Evolutionary conservation across 2,797 vertebrate genomes (phyloP), one percentile per base, ranked within the genome.

Genomic region (Epinephelus coioides): DNA sequence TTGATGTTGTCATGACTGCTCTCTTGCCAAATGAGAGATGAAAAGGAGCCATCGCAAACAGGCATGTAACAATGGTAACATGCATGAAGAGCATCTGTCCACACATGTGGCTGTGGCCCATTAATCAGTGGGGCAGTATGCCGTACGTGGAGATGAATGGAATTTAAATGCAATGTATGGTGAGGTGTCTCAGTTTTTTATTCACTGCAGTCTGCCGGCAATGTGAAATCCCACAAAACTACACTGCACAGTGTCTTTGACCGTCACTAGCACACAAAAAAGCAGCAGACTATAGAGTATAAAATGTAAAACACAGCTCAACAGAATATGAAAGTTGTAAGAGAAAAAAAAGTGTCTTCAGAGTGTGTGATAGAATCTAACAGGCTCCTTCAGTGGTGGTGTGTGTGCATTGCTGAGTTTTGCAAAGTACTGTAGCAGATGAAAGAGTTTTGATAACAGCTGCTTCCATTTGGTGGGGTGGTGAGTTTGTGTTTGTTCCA

Each of bases 1-100:
- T 89, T 88, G 77, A 80, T 86, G 69, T 79, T 87, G 73, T 86
- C 65, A 6, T 4, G 83, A 83, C 79, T 90, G 82, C 87, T 91
- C 87, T 91, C 69, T 30, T 83, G 91, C 86, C 91, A 90, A 89
- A 86, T 70, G 78, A 91, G 84, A 72, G 85, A 87, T 91, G 83
- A 80, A 83, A 82, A 78, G 76, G 74, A 83, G 74, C 76, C 79
- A 55, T 86, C n/a, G 4, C 88, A 83, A 90, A 89, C 82, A 85
- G 85, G 77, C 89, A 86, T 87, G 86, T 69, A 85, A 86, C 79
- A n/a, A 54, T 44, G 66, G 70, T 86, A 91, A 91, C 86, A 91
- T 2, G 88, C 89, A 72, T 91, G 89, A 88, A 91, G 84, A 92
- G 86, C 91, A 92, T 89, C 92, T 91, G 91, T 92, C 87, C 86